Percentiles rank a stretch among this genome's conserved stretches.
These are phyloP conservation scores for Eretmocerus hayati DNA, from an alignment of 2,888 invertebrate species.

Conservation along the genomic window DNA sequence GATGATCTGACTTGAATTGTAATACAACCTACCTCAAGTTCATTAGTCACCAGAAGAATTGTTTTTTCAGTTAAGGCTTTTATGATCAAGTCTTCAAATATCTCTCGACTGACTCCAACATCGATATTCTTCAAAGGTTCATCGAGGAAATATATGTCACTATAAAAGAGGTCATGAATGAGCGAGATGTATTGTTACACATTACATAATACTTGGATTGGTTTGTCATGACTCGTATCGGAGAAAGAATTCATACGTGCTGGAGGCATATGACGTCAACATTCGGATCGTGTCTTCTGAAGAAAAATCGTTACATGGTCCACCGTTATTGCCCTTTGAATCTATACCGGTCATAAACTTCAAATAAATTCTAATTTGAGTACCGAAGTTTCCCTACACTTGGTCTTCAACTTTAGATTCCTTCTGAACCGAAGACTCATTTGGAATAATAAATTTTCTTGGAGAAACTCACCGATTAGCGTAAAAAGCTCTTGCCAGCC, in stretches of 20 bases:
- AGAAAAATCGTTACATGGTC: neutral
- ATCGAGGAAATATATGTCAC: slow-evolving; percentile 55
- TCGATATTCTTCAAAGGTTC: slow-evolving; percentile 55
- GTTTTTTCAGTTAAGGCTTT: slow-evolving; percentile 51
- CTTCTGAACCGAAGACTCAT: neutral
- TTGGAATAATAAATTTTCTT: neutral
- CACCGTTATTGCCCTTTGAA: no score
- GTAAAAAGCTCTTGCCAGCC: slow-evolving; percentile 54
- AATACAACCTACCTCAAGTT: slow-evolving; percentile 47
- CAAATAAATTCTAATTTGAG: no score
- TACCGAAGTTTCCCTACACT: no score
- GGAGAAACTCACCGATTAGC: slow-evolving; percentile 37
- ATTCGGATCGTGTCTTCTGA: no score
- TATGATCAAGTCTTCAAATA: slow-evolving; percentile 52
- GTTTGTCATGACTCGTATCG: neutral
- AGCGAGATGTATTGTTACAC: no score
- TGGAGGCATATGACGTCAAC: no score
- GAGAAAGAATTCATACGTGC: no score
- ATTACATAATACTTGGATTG: no score
- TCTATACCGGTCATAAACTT: no score
- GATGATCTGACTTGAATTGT: neutral
- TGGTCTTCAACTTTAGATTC: neutral
- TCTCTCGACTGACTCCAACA: slow-evolving; percentile 47
- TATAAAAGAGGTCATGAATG: slow-evolving; percentile 26
- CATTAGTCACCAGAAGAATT: slow-evolving; percentile 57